A percentile compares a stretch with the other conserved stretches of the same genome.
Evolutionary conservation across 1,140 invertebrate genomes (phyloP).

Genomic region (Zaprionus lachaisei): DNA sequence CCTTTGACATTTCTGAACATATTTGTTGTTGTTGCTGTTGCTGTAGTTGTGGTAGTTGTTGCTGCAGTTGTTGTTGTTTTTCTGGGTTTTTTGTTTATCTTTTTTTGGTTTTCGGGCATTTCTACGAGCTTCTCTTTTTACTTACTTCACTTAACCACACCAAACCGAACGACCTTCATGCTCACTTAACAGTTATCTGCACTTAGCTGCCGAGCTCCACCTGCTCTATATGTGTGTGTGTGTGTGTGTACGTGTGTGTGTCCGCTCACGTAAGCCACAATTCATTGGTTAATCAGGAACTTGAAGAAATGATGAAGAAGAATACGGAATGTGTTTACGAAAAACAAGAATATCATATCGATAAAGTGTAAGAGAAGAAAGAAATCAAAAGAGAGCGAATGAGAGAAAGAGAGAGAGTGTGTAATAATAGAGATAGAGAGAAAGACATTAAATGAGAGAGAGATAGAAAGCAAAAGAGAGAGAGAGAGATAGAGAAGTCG

Average conservation of each 20-base stretch:
- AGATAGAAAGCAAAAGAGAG: background rate
- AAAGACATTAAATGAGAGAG: background rate
- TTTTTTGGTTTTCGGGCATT: slow-evolving; percentile 27
- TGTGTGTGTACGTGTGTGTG: slow-evolving; percentile 19
- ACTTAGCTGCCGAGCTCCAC: slow-evolving; percentile 40
- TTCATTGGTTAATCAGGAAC: slow-evolving; percentile 21
- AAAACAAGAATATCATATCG: slow-evolving; percentile 1
- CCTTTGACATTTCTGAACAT: slow-evolving; percentile 47
- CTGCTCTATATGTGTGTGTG: slow-evolving; percentile 6
- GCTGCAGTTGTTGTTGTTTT: background rate
- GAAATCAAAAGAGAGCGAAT: background rate
- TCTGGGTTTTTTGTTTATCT: slow-evolving; percentile 21
- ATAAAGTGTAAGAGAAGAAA: background rate
- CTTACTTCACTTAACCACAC: slow-evolving; percentile 63
- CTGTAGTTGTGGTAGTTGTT: background rate
- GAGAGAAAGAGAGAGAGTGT: background rate
- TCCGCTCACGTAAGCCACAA: slow-evolving; percentile 65
- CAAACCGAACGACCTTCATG: slow-evolving; percentile 74
- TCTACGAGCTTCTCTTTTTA: slow-evolving; percentile 31
- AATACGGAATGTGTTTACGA: slow-evolving; percentile 5
- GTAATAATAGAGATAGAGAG: background rate
- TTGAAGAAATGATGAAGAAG: slow-evolving; percentile 15
- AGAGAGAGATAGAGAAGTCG: background rate
- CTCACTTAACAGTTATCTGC: slow-evolving; percentile 69
- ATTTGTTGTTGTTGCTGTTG: background rate